Percentiles rank a stretch among this genome's conserved stretches.
These are phyloP conservation scores for Notothenia rossii DNA, from an alignment of 2,113 vertebrate species.

Conservation along the genomic window DNA sequence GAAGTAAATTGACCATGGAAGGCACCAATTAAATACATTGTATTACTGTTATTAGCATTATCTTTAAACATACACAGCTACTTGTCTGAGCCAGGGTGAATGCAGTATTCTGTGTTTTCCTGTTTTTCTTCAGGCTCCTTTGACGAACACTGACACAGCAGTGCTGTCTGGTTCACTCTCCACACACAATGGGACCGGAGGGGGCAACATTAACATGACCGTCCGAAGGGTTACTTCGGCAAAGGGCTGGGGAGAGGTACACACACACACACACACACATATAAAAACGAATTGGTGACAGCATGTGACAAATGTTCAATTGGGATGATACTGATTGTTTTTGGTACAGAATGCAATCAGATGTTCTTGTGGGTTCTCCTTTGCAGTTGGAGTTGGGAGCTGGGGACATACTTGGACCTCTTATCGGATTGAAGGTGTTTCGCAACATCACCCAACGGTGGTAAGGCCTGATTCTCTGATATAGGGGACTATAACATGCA, in stretches of 20 bases:
- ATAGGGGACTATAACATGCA: background rate
- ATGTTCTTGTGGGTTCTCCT: conserved; percentile 26
- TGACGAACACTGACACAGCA: conserved; percentile 94
- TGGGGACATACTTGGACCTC: conserved; percentile 93
- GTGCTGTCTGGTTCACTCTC: conserved; percentile 96
- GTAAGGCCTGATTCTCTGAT: conserved; percentile 77
- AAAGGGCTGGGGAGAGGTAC: conserved; percentile 98
- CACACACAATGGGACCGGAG: conserved; percentile 95
- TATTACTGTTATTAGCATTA: too few relatives aligned
- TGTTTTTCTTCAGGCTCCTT: conserved; percentile 87
- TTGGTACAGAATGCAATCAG: background rate
- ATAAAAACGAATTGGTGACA: background rate
- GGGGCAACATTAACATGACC: conserved; percentile 93
- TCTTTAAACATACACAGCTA: conserved; percentile 82
- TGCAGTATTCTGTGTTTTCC: conserved; percentile 70
- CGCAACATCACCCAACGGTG: conserved; percentile 93
- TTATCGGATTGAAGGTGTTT: conserved; percentile 95
- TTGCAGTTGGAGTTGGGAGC: conserved; percentile 94
- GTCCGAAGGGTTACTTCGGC: conserved; percentile 92
- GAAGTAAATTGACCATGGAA: too few relatives aligned
- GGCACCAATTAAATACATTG: too few relatives aligned
- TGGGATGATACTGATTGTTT: background rate
- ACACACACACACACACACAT: conserved; percentile 1
- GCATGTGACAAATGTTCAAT: background rate
- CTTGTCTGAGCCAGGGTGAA: conserved; percentile 32